Conservation (phyloP, 2,888 invertebrate species). For the Meteorus colon region DNA sequence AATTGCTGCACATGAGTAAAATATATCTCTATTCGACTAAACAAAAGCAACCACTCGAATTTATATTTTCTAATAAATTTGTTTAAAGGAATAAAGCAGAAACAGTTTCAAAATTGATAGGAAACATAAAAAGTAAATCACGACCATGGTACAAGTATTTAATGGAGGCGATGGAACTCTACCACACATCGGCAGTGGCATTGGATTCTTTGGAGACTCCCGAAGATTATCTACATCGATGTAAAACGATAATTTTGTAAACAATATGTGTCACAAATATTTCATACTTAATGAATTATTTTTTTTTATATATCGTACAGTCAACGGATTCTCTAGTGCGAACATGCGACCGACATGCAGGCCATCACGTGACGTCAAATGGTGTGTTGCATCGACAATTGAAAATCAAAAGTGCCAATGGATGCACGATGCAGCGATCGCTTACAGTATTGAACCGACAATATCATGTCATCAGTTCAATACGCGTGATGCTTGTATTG, state of each 20-base stretch:
- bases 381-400: conserved; percentile 81
- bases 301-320: conserved; percentile 51
- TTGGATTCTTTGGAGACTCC: conserved; percentile 77
- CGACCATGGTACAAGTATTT: conserved; percentile 77
- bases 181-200: conserved; percentile 72
- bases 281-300: conserved; percentile 2
- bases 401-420: conserved; percentile 87
- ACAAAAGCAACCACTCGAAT: neutral
- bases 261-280: neutral
- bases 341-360: conserved; percentile 65
- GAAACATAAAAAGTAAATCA: conserved; percentile 71
- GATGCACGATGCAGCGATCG: conserved; percentile 83
- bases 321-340: conserved; percentile 69
- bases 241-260: conserved; percentile 53
- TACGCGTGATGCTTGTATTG: conserved; percentile 80
- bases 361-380: conserved; percentile 65
- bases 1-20: conserved; percentile 80
- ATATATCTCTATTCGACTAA: neutral
- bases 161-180: conserved; percentile 78
- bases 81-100: conserved; percentile 72
- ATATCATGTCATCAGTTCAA: conserved; percentile 83
- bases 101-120: conserved; percentile 74
- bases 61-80: conserved; percentile 2
- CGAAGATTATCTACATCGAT: conserved; percentile 79
- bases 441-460: conserved; percentile 85